Evolutionary conservation across 2,113 vertebrate species (phyloP), one percentile per base, ranked within the genome.

Genomic region (Holacanthus passer): DNA sequence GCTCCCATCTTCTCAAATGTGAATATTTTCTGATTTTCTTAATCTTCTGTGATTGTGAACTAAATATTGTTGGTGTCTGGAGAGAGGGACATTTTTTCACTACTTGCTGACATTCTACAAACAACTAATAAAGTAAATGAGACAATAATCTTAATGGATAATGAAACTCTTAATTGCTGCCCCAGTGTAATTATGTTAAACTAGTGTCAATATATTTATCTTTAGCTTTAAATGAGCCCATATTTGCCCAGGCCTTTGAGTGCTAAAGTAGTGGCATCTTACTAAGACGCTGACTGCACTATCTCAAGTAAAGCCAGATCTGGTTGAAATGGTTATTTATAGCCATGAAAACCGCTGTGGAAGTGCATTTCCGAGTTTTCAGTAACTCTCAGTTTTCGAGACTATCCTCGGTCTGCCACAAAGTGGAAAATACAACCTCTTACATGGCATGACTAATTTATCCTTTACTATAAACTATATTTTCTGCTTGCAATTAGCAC

Each of bases 401-500:
- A 35, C 39, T 47, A 22, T 53, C 48, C n/a, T 68, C 50, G 48
- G 48, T 20, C 27, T 73, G 58, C 43, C 64, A 63, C 50, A 82
- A 75, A 67, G 22, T 68, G 73, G 56, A 84, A 81, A 87, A 72
- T 37, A 75, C 37, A 85, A 80, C 56, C 27, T 73, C 52, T 72
- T n/a, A 75, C 27, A 74, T 17, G n/a, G 68, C 48, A 60, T 73
- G 52, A 82, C 48, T 32, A 62, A 84, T 82, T 78, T 62, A 81
- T 72, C 64, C 85, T 70, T 50, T 22, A 52, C 63, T 31, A 65
- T 62, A 87, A 80, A 78, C 56, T 45, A 47, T 60, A 63, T 45
- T 69, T 87, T 75, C 60, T 86, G 50, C 32, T 76, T 73, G 56
- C 27, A 87, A 82, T 79, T 78, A 82, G 55, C 31, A 63, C 77